These are phyloP conservation scores for Matsumyia berberina DNA, from an alignment of 2,888 invertebrate genomes.

Conservation along the genomic window DNA sequence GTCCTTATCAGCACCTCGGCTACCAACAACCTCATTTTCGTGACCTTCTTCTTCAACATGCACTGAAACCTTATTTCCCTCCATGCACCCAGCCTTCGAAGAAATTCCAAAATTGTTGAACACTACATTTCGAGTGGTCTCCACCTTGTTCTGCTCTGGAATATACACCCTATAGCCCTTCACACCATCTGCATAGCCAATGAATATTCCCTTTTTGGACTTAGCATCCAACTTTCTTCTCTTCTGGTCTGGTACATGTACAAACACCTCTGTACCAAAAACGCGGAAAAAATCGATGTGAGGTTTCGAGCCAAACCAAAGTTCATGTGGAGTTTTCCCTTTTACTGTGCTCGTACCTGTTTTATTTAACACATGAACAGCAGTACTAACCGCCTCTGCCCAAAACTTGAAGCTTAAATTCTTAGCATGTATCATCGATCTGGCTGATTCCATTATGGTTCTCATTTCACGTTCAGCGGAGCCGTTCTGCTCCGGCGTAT, in stretches of 20 bases:
- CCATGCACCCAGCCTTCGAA: not conserved
- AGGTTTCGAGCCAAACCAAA: conserved; percentile 78
- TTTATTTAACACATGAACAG: conserved; percentile 77
- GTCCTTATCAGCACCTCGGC: too few relatives aligned
- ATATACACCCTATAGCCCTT: not conserved
- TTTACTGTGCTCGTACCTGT: conserved; percentile 23
- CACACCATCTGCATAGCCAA: not conserved
- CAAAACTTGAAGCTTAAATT: conserved; percentile 78
- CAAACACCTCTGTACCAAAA: not conserved
- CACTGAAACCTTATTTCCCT: not conserved
- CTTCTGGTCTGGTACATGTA: conserved; percentile 2
- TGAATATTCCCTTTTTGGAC: not conserved
- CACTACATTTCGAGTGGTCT: not conserved
- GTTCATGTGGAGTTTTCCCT: conserved; percentile 79
- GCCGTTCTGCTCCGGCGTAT: conserved; percentile 67
- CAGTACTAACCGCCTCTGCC: conserved; percentile 81
- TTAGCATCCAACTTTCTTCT: not conserved
- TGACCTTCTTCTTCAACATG: not conserved
- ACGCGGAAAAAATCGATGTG: conserved; percentile 6
- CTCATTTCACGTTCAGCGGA: conserved; percentile 32
- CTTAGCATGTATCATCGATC: conserved; percentile 59
- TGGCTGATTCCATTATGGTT: conserved; percentile 53
- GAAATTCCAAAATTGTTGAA: not conserved
- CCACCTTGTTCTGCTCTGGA: not conserved
- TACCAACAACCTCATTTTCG: not conserved